phyloP scores from a whole-genome alignment of 1,140 invertebrate species.

The Saccostrea glomerata region DNA sequence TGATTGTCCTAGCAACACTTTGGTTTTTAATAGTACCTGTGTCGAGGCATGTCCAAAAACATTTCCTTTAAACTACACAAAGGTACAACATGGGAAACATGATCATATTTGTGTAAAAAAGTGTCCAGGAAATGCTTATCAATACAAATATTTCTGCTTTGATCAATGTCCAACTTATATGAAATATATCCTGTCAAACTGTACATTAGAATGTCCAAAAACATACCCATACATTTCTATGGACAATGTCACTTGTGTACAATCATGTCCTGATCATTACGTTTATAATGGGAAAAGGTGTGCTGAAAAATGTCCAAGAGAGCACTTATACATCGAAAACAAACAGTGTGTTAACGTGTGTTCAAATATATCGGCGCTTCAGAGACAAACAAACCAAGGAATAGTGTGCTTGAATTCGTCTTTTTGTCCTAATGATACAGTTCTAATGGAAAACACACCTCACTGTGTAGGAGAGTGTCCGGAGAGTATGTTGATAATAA shows the following conservation, averaged over 20 bases:
- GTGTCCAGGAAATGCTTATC: neutral
- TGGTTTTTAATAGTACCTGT: neutral
- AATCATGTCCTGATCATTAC: neutral
- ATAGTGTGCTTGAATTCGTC: neutral
- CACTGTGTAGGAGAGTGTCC: neutral
- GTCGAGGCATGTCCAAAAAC: neutral
- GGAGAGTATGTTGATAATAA: neutral
- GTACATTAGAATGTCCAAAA: neutral
- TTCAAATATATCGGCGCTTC: neutral
- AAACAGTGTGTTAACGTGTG: neutral
- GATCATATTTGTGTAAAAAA: neutral
- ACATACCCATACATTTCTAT: neutral
- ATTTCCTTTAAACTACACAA: slow-evolving; percentile 16
- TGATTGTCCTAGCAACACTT: neutral
- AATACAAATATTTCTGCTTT: neutral
- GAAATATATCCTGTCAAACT: neutral
- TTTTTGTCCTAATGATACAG: neutral
- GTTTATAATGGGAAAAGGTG: neutral
- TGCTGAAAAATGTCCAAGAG: neutral
- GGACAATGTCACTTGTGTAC: neutral
- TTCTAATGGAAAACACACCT: neutral
- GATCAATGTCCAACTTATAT: neutral
- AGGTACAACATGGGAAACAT: neutral
- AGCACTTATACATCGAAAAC: neutral
- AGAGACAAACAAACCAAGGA: neutral